Evolutionary conservation across 2,888 invertebrate genomes (phyloP).

Genomic region (Acleris holmiana): DNA sequence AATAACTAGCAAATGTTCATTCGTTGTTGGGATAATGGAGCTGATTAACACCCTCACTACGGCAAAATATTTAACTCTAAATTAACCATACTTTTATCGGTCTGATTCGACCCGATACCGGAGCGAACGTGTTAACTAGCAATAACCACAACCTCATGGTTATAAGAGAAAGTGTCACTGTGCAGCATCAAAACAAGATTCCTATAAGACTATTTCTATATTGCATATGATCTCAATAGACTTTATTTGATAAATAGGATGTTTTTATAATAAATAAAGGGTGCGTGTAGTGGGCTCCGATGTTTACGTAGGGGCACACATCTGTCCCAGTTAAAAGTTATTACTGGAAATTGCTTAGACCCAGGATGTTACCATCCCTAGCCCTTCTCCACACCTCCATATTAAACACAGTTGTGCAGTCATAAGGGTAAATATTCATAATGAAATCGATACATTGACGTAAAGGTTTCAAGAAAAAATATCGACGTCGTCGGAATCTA

Average conservation of each 20-base stretch:
- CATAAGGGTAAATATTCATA: slow-evolving; percentile 13
- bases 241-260: neutral
- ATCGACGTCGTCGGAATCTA: slow-evolving; percentile 79
- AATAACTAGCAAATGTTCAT: neutral
- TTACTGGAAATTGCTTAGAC: slow-evolving; percentile 7
- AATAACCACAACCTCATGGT: neutral
- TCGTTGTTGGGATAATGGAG: too few species aligned
- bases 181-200: neutral
- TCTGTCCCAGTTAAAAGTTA: slow-evolving; percentile 17
- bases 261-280: neutral
- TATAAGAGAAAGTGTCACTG: neutral
- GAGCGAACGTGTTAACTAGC: too few species aligned
- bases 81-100: too few species aligned
- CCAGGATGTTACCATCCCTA: neutral
- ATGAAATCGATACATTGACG: slow-evolving; percentile 33
- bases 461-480: slow-evolving; percentile 37
- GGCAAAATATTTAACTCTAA: too few species aligned
- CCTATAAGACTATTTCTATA: neutral
- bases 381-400: neutral
- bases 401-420: neutral
- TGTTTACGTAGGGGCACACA: slow-evolving; percentile 32
- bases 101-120: too few species aligned
- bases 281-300: slow-evolving; percentile 2
- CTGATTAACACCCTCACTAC: too few species aligned
- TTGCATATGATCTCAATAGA: neutral